phyloP scores from a whole-genome alignment of 2,888 invertebrate species.

The Crossocerus cetratus region DNA sequence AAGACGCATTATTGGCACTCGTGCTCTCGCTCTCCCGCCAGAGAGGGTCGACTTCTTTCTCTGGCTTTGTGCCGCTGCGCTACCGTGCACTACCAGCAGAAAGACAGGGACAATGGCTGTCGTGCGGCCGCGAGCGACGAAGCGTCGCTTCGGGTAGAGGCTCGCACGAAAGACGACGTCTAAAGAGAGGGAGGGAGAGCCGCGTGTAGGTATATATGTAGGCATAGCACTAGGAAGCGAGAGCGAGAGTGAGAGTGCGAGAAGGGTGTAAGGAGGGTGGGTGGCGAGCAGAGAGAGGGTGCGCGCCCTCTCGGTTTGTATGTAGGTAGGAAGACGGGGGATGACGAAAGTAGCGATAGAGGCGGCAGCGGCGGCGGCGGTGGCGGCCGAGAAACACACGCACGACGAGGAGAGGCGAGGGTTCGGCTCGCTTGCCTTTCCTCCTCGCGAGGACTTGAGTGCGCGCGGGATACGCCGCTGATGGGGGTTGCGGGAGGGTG shows the following conservation, averaged over 20 bases:
- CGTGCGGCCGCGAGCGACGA: constrained; percentile 19
- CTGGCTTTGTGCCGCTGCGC: constrained; percentile 14
- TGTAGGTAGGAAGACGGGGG: background rate
- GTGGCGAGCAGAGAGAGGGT: constrained; percentile 13
- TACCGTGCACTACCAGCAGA: background rate
- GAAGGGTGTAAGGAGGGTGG: constrained; percentile 10
- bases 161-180: no score
- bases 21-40: constrained; percentile 1
- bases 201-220: no score
- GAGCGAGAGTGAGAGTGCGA: constrained; percentile 20
- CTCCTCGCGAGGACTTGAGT: constrained; percentile 58
- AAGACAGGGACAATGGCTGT: constrained; percentile 8
- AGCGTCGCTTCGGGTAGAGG: background rate
- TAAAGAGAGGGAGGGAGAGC: no score
- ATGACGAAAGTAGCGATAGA: constrained; percentile 18
- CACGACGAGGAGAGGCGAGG: constrained; percentile 28
- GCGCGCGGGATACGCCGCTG: constrained; percentile 34
- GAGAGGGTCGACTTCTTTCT: background rate
- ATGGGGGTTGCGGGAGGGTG: constrained; percentile 56
- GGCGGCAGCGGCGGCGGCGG: constrained; percentile 36
- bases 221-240: no score
- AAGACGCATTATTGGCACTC: constrained; percentile 57
- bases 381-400: constrained; percentile 54
- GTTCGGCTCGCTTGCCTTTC: constrained; percentile 55
- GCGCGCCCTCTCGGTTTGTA: background rate